Evolutionary conservation across 2,797 vertebrate genomes (phyloP).

Genomic region (Lepilemur septentrionalis): DNA sequence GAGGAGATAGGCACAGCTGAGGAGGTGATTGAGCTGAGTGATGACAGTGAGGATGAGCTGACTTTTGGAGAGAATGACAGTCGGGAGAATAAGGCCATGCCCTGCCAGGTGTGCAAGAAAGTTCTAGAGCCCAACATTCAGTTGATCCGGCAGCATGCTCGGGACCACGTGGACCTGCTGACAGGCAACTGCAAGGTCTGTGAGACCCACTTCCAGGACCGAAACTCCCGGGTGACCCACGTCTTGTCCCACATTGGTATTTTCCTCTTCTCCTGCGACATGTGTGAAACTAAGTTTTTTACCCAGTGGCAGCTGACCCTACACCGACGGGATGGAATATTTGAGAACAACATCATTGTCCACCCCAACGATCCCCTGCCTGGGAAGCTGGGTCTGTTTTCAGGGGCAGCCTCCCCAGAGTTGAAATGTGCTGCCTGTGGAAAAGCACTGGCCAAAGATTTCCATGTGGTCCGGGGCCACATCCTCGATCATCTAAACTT

Average conservation of each 20-base stretch:
- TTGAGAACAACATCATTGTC: slow-evolving; percentile 87
- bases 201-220: slow-evolving; percentile 91
- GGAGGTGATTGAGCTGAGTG: slow-evolving; percentile 93
- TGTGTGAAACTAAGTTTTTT: slow-evolving; percentile 95
- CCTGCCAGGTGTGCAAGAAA: slow-evolving; percentile 92
- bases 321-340: slow-evolving; percentile 90
- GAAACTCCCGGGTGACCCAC: slow-evolving; percentile 88
- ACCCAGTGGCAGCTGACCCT: slow-evolving; percentile 93
- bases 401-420: slow-evolving; percentile 82
- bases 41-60: slow-evolving; percentile 88
- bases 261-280: slow-evolving; percentile 95
- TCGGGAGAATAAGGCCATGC: slow-evolving; percentile 86
- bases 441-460: slow-evolving; percentile 92
- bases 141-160: slow-evolving; percentile 90
- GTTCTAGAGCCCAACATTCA: slow-evolving; percentile 90
- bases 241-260: slow-evolving; percentile 94
- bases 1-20: slow-evolving; percentile 86
- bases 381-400: slow-evolving; percentile 80
- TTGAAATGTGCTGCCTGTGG: slow-evolving; percentile 90
- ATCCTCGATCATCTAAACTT: slow-evolving; percentile 91
- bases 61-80: slow-evolving; percentile 81
- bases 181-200: slow-evolving; percentile 93
- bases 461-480: slow-evolving; percentile 92
- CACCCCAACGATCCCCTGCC: slow-evolving; percentile 87
- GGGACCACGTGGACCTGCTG: slow-evolving; percentile 92